Conservation (phyloP, 2,888 invertebrate genomes). For the Ennomos quercinarius region DNA sequence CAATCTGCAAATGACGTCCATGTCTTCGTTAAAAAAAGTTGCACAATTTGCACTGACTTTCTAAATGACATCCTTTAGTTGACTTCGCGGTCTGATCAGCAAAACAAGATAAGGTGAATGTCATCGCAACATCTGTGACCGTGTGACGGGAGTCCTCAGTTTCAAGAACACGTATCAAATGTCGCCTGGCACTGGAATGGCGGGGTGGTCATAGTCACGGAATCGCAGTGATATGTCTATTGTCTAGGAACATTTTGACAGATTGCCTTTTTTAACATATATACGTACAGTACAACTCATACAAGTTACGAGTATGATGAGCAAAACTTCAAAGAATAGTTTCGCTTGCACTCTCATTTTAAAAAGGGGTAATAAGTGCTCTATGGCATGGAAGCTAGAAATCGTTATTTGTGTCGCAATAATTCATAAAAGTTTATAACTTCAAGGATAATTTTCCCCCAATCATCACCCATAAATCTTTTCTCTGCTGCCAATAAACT, state of each 20-base stretch:
- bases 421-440: too few species aligned
- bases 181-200: slow-evolving; percentile 17
- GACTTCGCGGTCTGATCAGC: not conserved
- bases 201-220: slow-evolving; percentile 28
- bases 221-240: slow-evolving; percentile 7
- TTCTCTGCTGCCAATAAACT: slow-evolving; percentile 9
- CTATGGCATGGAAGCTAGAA: too few species aligned
- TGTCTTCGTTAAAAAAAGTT: slow-evolving; percentile 1
- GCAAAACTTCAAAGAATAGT: too few species aligned
- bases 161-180: slow-evolving; percentile 18
- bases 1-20: not conserved
- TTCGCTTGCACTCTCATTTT: too few species aligned
- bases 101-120: slow-evolving; percentile 1
- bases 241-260: not conserved
- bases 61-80: not conserved
- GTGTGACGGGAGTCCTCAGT: slow-evolving; percentile 6
- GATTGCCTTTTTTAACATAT: not conserved
- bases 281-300: too few species aligned
- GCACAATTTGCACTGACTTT: not conserved
- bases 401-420: too few species aligned
- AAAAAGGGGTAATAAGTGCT: too few species aligned
- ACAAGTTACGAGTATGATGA: too few species aligned
- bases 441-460: too few species aligned
- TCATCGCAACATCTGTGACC: not conserved
- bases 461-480: not conserved